Evolutionary conservation across 2,113 vertebrate species (phyloP), one percentile per base, ranked within the genome.

Genomic region (Haemorhous mexicanus): DNA sequence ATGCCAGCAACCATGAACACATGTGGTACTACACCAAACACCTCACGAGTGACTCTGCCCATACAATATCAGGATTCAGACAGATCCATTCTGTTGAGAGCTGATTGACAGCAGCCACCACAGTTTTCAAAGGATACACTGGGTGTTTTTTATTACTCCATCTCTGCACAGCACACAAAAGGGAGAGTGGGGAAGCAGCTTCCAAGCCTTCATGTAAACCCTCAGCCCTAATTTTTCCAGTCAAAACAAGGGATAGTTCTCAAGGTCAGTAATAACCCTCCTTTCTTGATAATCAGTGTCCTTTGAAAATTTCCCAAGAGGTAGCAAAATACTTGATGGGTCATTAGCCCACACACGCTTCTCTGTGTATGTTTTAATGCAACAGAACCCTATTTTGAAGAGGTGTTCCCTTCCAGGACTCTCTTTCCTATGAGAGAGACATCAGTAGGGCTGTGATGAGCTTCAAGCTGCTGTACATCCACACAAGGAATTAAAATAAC

Each of bases 171-270:
- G 24, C 35, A 92, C 61, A 81, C 28, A 81, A 61, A 83, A 78
- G 4, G 6, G 21, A 59, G 10, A 23, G 30, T 1, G 2, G 32
- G 44, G 30, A 46, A 86, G 28, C 46, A 80, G 47, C 21, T 49
- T 62, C 44, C 28, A n/a, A 70, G 47, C 22, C 39, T 47, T 43
- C 27, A 37, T 21, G 18, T 13, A 44, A 4, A 4, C 10, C 9
- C 21, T 55, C 16, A 49, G 43, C 10, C 14, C 7, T 19, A 7
- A 19, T 30, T 87, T 82, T 84, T 46, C 20, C 13, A 58, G 21
- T 1, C 0, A 13, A 53, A 67, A 70, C 1, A 67, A 33, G 4
- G 4, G 7, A 55, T 2, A 4, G 7, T 12, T 33, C 16, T 66
- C 1, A 1, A 23, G 7, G 17, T 47, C 30, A 16, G 19, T 59